These are phyloP conservation scores for Euzophera pinguis DNA, from an alignment of 2,888 invertebrate genomes.

Conservation along the genomic window DNA sequence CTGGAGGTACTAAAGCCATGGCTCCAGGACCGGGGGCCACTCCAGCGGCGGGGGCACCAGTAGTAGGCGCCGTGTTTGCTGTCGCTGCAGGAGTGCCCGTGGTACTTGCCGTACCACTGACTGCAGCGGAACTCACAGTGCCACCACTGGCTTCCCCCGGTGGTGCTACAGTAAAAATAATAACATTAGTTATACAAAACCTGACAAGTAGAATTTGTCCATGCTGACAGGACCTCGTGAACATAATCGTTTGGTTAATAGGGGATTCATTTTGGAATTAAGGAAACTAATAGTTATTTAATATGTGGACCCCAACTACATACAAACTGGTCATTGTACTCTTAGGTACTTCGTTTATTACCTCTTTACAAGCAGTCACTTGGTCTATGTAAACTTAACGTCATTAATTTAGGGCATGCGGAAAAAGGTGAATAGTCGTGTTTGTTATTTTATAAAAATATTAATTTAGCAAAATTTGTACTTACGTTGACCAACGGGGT, in stretches of 20 bases:
- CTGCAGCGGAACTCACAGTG: constrained; percentile 68
- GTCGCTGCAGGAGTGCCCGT: constrained; percentile 68
- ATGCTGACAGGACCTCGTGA: constrained; percentile 2
- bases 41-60: constrained; percentile 69
- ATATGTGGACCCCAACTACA: background rate
- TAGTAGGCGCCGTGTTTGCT: constrained; percentile 67
- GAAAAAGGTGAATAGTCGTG: constrained; percentile 35
- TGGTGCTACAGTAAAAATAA: constrained; percentile 49
- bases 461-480: constrained; percentile 25
- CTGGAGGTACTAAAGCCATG: constrained; percentile 83
- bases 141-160: constrained; percentile 75
- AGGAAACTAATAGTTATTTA: background rate
- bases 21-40: constrained; percentile 66
- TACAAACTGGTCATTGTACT: background rate
- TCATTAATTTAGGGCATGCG: constrained; percentile 58
- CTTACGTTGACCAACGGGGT: constrained; percentile 76
- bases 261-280: background rate
- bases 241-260: background rate
- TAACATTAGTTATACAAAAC: background rate
- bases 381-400: constrained; percentile 14
- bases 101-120: constrained; percentile 81
- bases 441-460: background rate
- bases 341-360: background rate
- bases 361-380: background rate
- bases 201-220: background rate